Evolutionary conservation across 92 coral and sea anemone species (phyloP).

Genomic region (Zoanthus sansibaricus): DNA sequence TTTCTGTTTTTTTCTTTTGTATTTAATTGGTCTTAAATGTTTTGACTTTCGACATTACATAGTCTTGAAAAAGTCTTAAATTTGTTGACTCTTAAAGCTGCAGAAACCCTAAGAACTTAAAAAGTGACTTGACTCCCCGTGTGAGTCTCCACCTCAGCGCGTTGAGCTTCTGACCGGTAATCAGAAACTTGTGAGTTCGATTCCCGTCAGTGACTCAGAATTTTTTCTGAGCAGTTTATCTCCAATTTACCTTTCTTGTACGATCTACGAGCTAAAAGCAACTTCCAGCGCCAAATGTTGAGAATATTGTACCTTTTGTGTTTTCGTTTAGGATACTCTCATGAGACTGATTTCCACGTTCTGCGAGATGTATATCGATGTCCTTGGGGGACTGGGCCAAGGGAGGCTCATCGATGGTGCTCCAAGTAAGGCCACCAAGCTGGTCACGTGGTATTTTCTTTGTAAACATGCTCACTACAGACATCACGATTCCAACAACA

Average conservation of each 20-base stretch:
- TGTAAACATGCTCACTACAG: slow-evolving; percentile 84
- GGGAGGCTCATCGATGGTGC: slow-evolving; percentile 84
- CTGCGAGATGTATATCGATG: background rate
- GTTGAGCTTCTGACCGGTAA: too few species aligned
- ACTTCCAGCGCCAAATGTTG: background rate
- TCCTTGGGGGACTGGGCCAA: slow-evolving; percentile 55
- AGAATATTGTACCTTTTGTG: background rate
- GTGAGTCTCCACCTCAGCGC: too few species aligned
- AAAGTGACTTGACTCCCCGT: too few species aligned
- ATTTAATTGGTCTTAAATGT: too few species aligned
- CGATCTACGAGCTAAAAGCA: background rate
- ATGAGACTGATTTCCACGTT: background rate
- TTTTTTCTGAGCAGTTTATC: too few species aligned
- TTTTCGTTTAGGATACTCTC: background rate
- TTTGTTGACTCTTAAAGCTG: too few species aligned
- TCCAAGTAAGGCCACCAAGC: slow-evolving; percentile 97
- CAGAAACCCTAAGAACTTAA: too few species aligned
- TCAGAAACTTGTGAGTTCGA: too few species aligned
- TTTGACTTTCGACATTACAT: too few species aligned
- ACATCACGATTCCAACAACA: slow-evolving; percentile 75
- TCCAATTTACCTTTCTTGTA: background rate
- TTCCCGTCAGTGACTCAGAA: too few species aligned
- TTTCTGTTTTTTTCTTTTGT: too few species aligned
- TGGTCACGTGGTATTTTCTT: slow-evolving; percentile 82
- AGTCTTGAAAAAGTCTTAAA: too few species aligned